These are phyloP conservation scores for Trachymyrmex cornetzi DNA, from an alignment of 1,140 invertebrate genomes.

Conservation along the genomic window DNA sequence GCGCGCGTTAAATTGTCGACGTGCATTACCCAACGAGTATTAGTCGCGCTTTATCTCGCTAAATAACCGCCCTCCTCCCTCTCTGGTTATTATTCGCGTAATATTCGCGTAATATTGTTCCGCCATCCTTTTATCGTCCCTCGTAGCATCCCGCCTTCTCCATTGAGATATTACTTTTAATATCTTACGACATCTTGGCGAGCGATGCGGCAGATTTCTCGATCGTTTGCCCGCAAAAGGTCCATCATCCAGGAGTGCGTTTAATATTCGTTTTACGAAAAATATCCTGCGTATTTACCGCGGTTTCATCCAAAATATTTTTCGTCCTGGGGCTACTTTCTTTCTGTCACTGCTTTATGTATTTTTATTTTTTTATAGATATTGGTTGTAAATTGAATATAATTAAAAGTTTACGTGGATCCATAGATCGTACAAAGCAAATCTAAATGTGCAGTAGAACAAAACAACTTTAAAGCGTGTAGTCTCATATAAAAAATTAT, in stretches of 20 bases:
- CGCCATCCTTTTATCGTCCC: not conserved
- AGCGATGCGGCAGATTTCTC: constrained; percentile 22
- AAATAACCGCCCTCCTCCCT: constrained; percentile 34
- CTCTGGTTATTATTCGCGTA: constrained; percentile 40
- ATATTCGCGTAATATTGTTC: constrained; percentile 25
- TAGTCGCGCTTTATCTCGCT: constrained; percentile 55
- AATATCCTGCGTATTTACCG: not conserved
- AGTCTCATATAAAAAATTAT: not conserved
- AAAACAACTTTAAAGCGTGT: not conserved
- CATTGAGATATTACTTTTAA: constrained; percentile 40
- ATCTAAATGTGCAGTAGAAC: not conserved
- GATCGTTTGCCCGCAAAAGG: not conserved
- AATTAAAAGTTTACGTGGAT: not conserved
- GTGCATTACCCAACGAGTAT: constrained; percentile 32
- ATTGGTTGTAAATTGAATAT: not conserved
- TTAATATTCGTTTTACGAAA: constrained; percentile 28
- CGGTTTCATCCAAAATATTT: not conserved
- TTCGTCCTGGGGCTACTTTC: not conserved
- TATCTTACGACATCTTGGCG: constrained; percentile 26
- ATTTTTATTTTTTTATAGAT: not conserved
- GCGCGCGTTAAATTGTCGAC: constrained; percentile 34
- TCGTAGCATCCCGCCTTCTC: not conserved
- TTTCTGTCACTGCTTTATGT: not conserved
- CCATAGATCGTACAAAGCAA: no score
- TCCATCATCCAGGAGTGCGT: not conserved